Base-by-base conservation (phyloP, 2,797 vertebrate genomes). In the Pseudochromis fuscus region DNA sequence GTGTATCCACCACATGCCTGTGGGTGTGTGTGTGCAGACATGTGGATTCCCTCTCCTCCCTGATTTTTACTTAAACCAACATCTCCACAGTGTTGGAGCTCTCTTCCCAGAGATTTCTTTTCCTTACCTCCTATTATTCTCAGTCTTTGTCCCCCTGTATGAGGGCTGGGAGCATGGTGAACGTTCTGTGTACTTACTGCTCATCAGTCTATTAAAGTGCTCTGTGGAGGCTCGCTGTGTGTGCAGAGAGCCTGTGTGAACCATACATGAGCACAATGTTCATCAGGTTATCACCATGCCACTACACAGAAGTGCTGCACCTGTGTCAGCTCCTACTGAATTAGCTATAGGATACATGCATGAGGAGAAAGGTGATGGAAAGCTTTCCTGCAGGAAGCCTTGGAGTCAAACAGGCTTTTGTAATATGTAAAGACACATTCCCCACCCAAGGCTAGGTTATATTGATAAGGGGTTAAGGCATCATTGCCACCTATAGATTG, bases 401-500 rank as follows among this genome's bases (percentile, higher is more conserved):
- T 58, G 63, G 10, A 81, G 58, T 51, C 9, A 0, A 56, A 70
- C 48, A 67, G 49, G 33, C 51, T 55, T 77, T 57, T 61, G 30
- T 60, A 62, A 46, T 56, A 81, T 77, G 64, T 72, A 64, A 71
- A 79, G 38, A 57, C 65, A 44, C 46, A 12, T 67, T 62, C 51
- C 30, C 31, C 55, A 70, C 59, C 62, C 77, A 84, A 86, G 79
- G 84, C 56, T 70, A 50, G 40, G 11, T 28, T 79, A 86, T 79
- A 86, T 84, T 82, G 81, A 87, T 81, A 70, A 70, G 53, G 71
- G 79, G 76, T 84, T 82, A 82, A 77, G 68, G 71, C 75, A 55
- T 77, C 75, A 83, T 90, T 87, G 81, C n/a, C 33, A 61, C 73
- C 78, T 84, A 77, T 87, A 77, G 82, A 83, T 86, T 79, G 61